Conservation (phyloP, 2,797 vertebrate species). For the Zenarchopterus dispar region DNA sequence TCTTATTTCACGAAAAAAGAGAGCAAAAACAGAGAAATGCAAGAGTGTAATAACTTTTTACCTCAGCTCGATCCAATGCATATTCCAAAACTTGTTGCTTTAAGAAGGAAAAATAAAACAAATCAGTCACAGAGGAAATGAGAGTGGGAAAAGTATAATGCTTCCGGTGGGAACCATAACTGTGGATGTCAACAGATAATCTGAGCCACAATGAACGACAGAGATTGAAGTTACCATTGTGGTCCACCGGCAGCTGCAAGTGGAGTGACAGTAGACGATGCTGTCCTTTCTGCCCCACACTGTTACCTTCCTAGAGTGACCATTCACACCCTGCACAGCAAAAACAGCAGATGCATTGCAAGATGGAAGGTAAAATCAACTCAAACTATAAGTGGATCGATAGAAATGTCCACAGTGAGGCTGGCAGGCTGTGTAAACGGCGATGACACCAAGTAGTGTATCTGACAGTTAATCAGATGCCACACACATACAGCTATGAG, state of each 20-base stretch:
- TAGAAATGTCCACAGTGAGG: not conserved
- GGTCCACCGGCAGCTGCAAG: slow-evolving; percentile 81
- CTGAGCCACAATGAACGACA: not conserved
- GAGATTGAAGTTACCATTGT: slow-evolving; percentile 78
- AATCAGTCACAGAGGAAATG: slow-evolving; percentile 1
- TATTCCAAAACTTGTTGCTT: slow-evolving; percentile 98
- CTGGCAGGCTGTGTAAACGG: slow-evolving; percentile 1
- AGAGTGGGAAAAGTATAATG: not conserved
- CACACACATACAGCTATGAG: slow-evolving; percentile 42
- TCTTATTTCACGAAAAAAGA: not conserved
- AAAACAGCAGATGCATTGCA: slow-evolving; percentile 29
- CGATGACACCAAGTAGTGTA: slow-evolving; percentile 13
- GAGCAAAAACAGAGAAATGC: not conserved
- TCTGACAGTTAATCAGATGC: slow-evolving; percentile 29
- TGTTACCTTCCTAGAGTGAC: slow-evolving; percentile 82
- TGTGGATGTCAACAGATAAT: not conserved
- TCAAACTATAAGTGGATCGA: not conserved
- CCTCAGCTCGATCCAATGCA: slow-evolving; percentile 99
- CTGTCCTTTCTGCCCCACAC: slow-evolving; percentile 82
- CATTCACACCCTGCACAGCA: slow-evolving; percentile 82
- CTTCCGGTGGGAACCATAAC: not conserved
- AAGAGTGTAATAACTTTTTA: slow-evolving; percentile 60
- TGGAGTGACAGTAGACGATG: slow-evolving; percentile 79
- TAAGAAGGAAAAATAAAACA: slow-evolving; percentile 37
- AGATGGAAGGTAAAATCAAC: slow-evolving; percentile 8